Conservation (phyloP, 2,888 invertebrate genomes). For the Drosophila niveifrons region DNA sequence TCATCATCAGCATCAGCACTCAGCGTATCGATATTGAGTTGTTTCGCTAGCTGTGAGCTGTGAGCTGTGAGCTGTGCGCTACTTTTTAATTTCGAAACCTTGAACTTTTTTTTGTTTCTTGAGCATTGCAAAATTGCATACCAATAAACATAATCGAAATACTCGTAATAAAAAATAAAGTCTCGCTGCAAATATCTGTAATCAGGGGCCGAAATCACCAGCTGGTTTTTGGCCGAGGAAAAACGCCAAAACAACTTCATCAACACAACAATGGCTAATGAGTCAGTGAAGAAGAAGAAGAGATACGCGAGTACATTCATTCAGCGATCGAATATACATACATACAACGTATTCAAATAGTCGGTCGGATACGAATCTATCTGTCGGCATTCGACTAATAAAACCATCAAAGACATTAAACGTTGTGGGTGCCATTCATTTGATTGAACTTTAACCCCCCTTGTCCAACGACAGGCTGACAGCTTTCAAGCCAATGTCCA, state of each 20-base stretch:
- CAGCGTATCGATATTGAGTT: slow-evolving; percentile 35
- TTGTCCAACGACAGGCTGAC: slow-evolving; percentile 22
- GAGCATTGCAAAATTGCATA: slow-evolving; percentile 65
- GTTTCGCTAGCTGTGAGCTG: slow-evolving; percentile 42
- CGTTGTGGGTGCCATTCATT: slow-evolving; percentile 80
- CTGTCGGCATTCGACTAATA: slow-evolving; percentile 75
- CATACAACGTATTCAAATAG: slow-evolving; percentile 25
- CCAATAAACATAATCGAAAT: slow-evolving; percentile 60
- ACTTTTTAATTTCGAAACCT: slow-evolving; percentile 77
- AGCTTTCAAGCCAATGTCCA: slow-evolving; percentile 29
- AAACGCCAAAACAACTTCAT: slow-evolving; percentile 70
- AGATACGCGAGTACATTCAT: slow-evolving; percentile 29
- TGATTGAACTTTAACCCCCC: slow-evolving; percentile 75
- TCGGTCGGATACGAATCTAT: slow-evolving; percentile 41
- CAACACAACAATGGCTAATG: slow-evolving; percentile 75
- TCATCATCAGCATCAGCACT: slow-evolving; percentile 20
- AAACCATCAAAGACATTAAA: slow-evolving; percentile 81
- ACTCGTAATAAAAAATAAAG: slow-evolving; percentile 50
- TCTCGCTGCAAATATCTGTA: slow-evolving; percentile 67
- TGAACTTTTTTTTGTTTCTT: slow-evolving; percentile 71
- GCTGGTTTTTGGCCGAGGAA: slow-evolving; percentile 44
- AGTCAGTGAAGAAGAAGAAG: slow-evolving; percentile 58
- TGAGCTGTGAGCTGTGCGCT: too few relatives aligned
- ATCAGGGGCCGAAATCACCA: slow-evolving; percentile 68
- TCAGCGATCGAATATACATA: slow-evolving; percentile 17